phyloP scores from a whole-genome alignment of 2,113 vertebrate genomes.

The Oreocharis arfaki region DNA sequence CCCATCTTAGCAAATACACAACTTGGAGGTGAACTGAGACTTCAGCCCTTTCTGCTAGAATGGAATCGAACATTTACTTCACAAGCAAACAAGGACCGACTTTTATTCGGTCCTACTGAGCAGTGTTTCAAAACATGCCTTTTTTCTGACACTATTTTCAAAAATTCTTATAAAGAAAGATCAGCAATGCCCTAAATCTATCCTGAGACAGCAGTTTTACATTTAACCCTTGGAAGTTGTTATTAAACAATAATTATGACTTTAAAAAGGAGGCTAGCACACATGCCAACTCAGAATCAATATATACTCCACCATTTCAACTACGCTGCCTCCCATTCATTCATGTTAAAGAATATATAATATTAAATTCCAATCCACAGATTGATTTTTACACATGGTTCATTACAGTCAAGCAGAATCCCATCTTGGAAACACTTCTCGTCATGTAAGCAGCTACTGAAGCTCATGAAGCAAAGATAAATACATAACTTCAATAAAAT shows the following conservation, averaged over 20 bases:
- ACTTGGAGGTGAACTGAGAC: not conserved
- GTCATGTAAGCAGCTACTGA: not conserved
- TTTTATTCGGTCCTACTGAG: not conserved
- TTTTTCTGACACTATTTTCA: not conserved
- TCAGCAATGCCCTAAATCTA: not conserved
- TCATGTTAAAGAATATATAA: not conserved
- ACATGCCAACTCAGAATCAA: not conserved
- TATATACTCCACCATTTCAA: not conserved
- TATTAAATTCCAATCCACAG: not conserved
- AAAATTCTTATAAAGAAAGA: not conserved
- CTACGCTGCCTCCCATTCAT: not conserved
- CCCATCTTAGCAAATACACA: not conserved
- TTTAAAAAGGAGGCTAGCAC: not conserved
- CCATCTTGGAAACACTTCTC: not conserved
- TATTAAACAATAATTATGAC: not conserved
- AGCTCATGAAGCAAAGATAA: not conserved
- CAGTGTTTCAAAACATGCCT: not conserved
- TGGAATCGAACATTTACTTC: not conserved
- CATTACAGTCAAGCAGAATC: not conserved
- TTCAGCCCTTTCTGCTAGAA: not conserved
- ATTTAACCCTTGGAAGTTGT: not conserved
- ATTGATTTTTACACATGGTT: not conserved
- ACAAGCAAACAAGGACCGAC: not conserved
- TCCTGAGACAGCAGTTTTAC: not conserved
- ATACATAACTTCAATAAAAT: not conserved